These are phyloP conservation scores for Drosophila vallismaia DNA, from an alignment of 2,888 invertebrate genomes.

Conservation along the genomic window DNA sequence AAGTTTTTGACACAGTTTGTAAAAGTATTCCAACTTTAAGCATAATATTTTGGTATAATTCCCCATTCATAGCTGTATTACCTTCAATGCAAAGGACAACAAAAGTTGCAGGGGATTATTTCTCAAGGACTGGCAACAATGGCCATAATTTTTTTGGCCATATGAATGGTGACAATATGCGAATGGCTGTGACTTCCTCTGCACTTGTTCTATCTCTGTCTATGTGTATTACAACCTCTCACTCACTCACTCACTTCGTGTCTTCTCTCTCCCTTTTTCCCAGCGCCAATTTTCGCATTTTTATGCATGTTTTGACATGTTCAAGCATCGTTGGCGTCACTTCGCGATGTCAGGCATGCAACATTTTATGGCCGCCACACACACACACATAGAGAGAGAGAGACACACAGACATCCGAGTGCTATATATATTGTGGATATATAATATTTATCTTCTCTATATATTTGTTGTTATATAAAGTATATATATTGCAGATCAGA, in stretches of 20 bases:
- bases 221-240: neutral
- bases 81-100: neutral
- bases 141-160: slow-evolving; percentile 14
- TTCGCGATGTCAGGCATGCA: slow-evolving; percentile 61
- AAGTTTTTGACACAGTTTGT: too few species aligned
- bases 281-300: slow-evolving; percentile 46
- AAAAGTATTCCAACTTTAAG: too few species aligned
- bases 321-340: slow-evolving; percentile 64
- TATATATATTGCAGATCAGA: slow-evolving; percentile 22
- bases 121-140: slow-evolving; percentile 16
- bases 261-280: neutral
- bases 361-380: slow-evolving; percentile 56
- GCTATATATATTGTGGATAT: neutral
- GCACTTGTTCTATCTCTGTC: neutral
- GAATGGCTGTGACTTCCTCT: slow-evolving; percentile 8
- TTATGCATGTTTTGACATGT: slow-evolving; percentile 70
- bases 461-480: neutral
- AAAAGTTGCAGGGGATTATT: neutral
- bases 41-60: neutral
- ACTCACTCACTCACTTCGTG: neutral
- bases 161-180: slow-evolving; percentile 22
- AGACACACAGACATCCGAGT: slow-evolving; percentile 6
- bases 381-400: too few species aligned
- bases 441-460: neutral
- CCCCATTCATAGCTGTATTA: neutral